These are phyloP conservation scores for Calcarius lapponicus DNA, from an alignment of 2,797 vertebrate genomes.

Conservation along the genomic window DNA sequence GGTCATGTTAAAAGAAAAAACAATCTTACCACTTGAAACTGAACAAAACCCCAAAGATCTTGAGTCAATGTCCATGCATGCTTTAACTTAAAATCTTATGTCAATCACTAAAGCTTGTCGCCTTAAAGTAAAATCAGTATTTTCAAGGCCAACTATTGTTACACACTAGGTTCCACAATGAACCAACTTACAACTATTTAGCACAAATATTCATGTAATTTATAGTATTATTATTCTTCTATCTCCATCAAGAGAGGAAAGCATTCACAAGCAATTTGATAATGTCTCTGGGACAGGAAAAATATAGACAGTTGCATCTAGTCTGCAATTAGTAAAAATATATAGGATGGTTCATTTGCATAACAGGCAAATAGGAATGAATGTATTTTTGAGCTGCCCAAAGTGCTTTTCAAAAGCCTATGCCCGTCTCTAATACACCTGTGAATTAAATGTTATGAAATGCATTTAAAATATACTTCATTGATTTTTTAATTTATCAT, in stretches of 20 bases:
- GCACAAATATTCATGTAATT: background rate
- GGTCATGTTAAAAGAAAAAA: background rate
- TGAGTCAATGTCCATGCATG: background rate
- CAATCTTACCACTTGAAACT: background rate
- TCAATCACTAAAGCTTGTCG: background rate
- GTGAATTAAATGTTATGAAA: slow-evolving; percentile 44
- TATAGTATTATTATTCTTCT: background rate
- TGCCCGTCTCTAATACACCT: background rate
- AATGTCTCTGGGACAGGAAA: background rate
- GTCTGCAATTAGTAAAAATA: background rate
- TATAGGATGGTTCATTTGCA: background rate
- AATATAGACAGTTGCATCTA: background rate
- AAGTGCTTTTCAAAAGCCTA: background rate
- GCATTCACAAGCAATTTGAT: background rate
- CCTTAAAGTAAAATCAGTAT: background rate
- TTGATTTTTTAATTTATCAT: slow-evolving; percentile 45
- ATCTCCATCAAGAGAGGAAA: background rate
- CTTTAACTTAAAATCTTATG: background rate
- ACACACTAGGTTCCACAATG: background rate
- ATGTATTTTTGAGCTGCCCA: background rate
- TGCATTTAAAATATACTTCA: slow-evolving; percentile 15
- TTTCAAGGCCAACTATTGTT: background rate
- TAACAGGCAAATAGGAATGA: background rate
- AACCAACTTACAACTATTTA: background rate
- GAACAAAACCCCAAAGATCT: background rate